phyloP scores from a whole-genome alignment of 2,888 invertebrate genomes.

The Drosophila suboccidentalis region DNA sequence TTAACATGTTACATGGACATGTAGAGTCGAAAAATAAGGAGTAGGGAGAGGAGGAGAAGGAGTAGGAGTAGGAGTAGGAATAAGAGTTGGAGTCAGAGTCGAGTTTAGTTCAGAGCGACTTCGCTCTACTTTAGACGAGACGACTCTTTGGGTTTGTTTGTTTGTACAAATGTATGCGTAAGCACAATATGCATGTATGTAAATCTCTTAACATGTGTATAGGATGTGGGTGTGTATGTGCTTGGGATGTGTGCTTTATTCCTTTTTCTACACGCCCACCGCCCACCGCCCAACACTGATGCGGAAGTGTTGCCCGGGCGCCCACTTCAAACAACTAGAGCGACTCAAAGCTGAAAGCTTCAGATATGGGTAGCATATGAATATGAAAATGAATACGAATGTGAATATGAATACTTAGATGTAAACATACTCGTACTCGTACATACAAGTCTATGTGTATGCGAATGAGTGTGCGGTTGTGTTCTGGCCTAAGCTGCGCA shows the following conservation, averaged over 20 bases:
- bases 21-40: constrained; percentile 22
- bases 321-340: constrained; percentile 73
- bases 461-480: constrained; percentile 19
- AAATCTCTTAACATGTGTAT: constrained; percentile 31
- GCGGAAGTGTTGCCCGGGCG: constrained; percentile 78
- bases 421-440: background rate
- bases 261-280: constrained; percentile 48
- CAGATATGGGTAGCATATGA: constrained; percentile 53
- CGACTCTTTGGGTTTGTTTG: constrained; percentile 76
- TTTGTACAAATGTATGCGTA: constrained; percentile 73
- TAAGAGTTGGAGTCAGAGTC: constrained; percentile 29
- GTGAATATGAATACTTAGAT: constrained; percentile 57
- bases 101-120: constrained; percentile 66
- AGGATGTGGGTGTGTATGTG: background rate
- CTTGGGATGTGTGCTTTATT: constrained; percentile 58
- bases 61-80: constrained; percentile 8
- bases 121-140: constrained; percentile 67
- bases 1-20: constrained; percentile 82
- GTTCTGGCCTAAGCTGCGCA: constrained; percentile 70
- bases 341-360: constrained; percentile 69
- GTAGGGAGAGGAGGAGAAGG: too few species aligned
- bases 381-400: constrained; percentile 54
- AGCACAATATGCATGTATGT: constrained; percentile 72
- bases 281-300: constrained; percentile 29
- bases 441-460: background rate